Evolutionary conservation across 1,140 invertebrate species (phyloP), one percentile per base, ranked within the genome.

Genomic region (Hestina assimilis): DNA sequence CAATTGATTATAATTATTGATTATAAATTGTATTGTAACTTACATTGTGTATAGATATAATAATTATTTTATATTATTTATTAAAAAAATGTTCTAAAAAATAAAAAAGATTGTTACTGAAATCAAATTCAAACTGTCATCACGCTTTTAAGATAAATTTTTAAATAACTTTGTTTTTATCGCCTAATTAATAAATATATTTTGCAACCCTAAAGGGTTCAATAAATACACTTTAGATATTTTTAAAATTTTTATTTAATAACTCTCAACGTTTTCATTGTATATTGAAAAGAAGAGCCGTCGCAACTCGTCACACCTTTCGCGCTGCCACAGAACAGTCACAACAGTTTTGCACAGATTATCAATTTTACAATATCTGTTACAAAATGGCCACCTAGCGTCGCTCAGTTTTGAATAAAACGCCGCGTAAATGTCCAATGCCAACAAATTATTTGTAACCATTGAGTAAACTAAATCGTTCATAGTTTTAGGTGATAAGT

Each of bases 331-430:
- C 12, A 90, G 76, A 12, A 90, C 85, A 12, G 90, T 92, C 0
- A 89, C 89, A 4, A 91, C 89, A 28, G 91, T 90, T 42, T 79
- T 86, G 59, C 92, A 93, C 1, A 94, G 52, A 23, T 90, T 88
- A 19, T 89, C 76, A 26, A 90, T 84, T 58, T 92, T 88, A 56
- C 93, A 94, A 9, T 79, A 61, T 12, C 79, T 67, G 69, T 92
- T 79, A 55, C 93, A 94, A 4, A 73, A 72, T 1, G 63, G 54
- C 50, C 81, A 81, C 8, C 93, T 60, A 1, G 14, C 41, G 40
- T 89, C 89, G 12, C 91, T 92, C n/a, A 91, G 66, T 90, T 94
- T 93, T 3, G 89, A 88, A 31, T 72, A 81, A 56, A 80, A 91
- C 5, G 81, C 83, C 48, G 84, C 79, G 62, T 90, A 91, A 58